Conservation (phyloP, 2,113 vertebrate genomes). For the Gallinago jamesoni region DNA sequence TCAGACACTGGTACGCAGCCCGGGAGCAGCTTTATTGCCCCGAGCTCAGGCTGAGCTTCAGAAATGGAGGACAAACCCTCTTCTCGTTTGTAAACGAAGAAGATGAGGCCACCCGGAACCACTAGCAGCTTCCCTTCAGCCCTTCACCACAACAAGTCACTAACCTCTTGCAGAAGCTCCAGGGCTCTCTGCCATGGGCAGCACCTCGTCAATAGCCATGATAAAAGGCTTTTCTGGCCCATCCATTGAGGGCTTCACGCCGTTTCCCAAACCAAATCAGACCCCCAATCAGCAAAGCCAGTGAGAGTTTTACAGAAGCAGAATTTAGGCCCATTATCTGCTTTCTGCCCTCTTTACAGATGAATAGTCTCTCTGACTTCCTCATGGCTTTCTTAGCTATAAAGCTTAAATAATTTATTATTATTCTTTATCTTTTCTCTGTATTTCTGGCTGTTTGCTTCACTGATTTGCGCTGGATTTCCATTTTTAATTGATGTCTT, state of each 20-base stretch:
- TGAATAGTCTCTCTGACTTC: background rate
- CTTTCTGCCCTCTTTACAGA: background rate
- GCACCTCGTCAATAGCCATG: background rate
- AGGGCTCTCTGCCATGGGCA: background rate
- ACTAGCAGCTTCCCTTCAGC: background rate
- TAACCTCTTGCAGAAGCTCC: background rate
- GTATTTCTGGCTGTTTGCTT: background rate
- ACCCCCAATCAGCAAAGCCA: background rate
- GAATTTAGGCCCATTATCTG: background rate
- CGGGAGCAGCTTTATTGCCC: background rate
- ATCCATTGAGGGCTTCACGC: background rate
- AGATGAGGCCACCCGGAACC: background rate
- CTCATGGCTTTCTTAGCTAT: background rate
- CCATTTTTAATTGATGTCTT: conserved; percentile 16
- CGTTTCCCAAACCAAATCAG: background rate
- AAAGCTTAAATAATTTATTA: conserved; percentile 2
- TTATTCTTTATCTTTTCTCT: conserved; percentile 10
- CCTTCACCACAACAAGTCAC: background rate
- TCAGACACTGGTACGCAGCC: background rate
- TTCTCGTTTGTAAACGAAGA: background rate
- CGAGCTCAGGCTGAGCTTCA: background rate
- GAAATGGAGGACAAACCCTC: background rate
- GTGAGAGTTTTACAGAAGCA: background rate
- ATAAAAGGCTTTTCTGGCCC: background rate
- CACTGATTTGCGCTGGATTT: conserved; percentile 7